Conservation (phyloP, 2,113 vertebrate species). For the Smithornis capensis region DNA sequence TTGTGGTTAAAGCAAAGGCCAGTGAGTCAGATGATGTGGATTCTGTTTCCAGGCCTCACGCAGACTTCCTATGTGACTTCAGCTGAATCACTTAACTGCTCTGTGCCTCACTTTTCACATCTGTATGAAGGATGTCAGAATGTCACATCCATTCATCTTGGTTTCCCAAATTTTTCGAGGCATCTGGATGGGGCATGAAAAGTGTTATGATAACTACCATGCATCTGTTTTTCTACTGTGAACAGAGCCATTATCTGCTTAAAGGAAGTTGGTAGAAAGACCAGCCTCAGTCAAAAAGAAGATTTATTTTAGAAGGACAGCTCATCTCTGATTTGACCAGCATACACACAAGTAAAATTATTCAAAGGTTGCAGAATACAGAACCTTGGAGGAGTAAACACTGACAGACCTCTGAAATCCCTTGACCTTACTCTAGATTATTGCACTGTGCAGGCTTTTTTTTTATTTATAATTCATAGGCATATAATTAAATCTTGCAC, state of each 20-base stretch:
- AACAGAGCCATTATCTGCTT: conserved; percentile 50
- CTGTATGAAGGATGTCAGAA: conserved; percentile 50
- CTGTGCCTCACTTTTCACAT: conserved; percentile 48
- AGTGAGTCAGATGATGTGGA: conserved; percentile 62
- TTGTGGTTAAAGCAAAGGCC: conserved; percentile 66
- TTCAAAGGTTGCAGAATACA: conserved; percentile 15
- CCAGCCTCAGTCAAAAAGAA: background rate
- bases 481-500: conserved; percentile 62
- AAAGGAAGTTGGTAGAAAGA: background rate
- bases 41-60: conserved; percentile 56
- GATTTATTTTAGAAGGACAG: background rate
- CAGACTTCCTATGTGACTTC: conserved; percentile 30
- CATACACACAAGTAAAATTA: conserved; percentile 20
- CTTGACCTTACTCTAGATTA: conserved; percentile 61
- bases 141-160: conserved; percentile 56
- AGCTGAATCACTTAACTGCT: conserved; percentile 20
- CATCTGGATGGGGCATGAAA: conserved; percentile 62
- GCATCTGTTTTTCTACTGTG: conserved; percentile 54
- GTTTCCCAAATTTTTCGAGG: conserved; percentile 39
- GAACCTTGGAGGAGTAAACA: conserved; percentile 31
- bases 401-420: conserved; percentile 38
- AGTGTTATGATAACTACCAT: conserved; percentile 42
- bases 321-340: background rate
- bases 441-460: background rate
- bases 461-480: conserved; percentile 60